Conservation (phyloP, 2,113 vertebrate species). For the Penelope pileata region DNA sequence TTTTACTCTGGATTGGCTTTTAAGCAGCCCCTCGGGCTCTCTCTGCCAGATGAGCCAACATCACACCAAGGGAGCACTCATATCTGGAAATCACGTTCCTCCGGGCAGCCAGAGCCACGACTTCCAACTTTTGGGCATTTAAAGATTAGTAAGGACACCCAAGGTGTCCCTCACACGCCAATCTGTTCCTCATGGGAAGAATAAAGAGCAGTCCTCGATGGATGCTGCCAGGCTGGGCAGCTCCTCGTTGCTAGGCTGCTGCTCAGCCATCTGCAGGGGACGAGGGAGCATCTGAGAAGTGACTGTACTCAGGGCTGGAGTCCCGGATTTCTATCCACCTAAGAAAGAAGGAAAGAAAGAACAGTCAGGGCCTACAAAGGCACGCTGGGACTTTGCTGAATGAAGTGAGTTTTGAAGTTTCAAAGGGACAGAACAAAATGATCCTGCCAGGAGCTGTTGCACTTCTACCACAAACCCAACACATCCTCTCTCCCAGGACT, state of each 20-base stretch:
- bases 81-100: not conserved
- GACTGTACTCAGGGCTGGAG: slow-evolving; percentile 49
- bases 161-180: not conserved
- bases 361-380: not conserved
- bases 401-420: not conserved
- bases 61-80: accelerated
- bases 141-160: not conserved
- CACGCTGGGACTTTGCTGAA: not conserved
- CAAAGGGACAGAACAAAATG: slow-evolving; percentile 9
- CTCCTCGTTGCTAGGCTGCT: not conserved
- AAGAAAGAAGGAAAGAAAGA: slow-evolving; percentile 47
- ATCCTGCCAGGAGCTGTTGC: not conserved
- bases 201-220: not conserved
- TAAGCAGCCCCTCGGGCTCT: not conserved
- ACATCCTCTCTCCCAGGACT: not conserved
- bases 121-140: not conserved
- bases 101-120: not conserved
- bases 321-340: slow-evolving; percentile 80
- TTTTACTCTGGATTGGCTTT: not conserved
- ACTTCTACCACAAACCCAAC: not conserved
- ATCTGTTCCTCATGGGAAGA: not conserved
- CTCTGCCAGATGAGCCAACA: not conserved
- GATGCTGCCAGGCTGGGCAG: not conserved
- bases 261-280: not conserved
- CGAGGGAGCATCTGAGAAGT: slow-evolving; percentile 54